A percentile compares a stretch with the other conserved stretches of the same genome.
Evolutionary conservation across 92 coral and sea anemone genomes (phyloP).

Genomic region (Micromussa lordhowensis): DNA sequence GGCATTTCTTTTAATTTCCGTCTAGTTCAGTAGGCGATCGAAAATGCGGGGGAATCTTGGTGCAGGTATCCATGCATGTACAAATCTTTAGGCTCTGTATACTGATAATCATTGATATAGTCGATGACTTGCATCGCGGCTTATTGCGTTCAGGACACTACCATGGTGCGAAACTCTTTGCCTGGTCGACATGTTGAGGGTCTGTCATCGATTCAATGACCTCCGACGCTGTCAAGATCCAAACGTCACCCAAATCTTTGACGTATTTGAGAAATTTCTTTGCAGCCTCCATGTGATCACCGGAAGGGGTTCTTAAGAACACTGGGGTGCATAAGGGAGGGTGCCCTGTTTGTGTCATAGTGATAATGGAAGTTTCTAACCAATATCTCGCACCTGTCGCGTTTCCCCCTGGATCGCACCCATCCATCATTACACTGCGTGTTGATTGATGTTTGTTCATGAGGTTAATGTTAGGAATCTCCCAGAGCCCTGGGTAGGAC

Average conservation of each 20-base stretch:
- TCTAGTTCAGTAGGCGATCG: conserved; percentile 86
- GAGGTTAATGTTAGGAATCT: conserved; percentile 76
- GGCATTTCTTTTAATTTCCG: conserved; percentile 46
- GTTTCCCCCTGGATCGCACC: conserved; percentile 64
- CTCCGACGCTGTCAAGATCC: conserved; percentile 84
- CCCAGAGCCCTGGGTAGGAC: conserved; percentile 91
- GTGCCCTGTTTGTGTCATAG: conserved; percentile 78
- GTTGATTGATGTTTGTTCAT: conserved; percentile 79
- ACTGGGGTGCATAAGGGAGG: conserved; percentile 84
- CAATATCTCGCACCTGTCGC: conserved; percentile 68
- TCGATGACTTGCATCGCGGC: conserved; percentile 65
- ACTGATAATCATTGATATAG: conserved; percentile 69
- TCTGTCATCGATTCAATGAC: conserved; percentile 80
- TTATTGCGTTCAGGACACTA: conserved; percentile 72
- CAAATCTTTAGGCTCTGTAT: conserved; percentile 70
- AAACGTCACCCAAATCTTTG: conserved; percentile 64
- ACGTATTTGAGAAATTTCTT: conserved; percentile 67
- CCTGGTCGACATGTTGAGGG: conserved; percentile 68
- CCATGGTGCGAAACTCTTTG: conserved; percentile 77
- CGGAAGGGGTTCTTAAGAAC: conserved; percentile 42
- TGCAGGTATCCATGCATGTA: conserved; percentile 89
- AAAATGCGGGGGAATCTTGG: conserved; percentile 71
- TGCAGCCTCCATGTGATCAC: conserved; percentile 76
- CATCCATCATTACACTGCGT: conserved; percentile 87
- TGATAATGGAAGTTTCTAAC: conserved; percentile 80